phyloP scores from a whole-genome alignment of 2,797 vertebrate species.

The Channallabes apus region DNA sequence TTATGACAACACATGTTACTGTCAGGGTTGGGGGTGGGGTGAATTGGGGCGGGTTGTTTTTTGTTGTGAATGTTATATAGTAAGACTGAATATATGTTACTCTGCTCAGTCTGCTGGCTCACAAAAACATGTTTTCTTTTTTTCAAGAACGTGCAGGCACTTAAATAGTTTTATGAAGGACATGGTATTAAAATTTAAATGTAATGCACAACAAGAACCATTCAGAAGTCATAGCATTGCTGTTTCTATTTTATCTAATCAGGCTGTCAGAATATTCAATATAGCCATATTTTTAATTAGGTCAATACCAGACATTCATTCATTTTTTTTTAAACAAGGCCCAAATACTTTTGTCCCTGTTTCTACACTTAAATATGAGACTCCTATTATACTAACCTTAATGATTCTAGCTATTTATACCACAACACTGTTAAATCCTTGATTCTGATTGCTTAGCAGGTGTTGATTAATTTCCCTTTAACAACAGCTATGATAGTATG shows the following conservation, averaged over 20 bases:
- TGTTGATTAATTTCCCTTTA: not conserved
- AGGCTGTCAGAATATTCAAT: not conserved
- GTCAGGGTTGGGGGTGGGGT: constrained; percentile 42
- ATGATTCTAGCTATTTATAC: not conserved
- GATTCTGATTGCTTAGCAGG: not conserved
- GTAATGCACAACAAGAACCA: not conserved
- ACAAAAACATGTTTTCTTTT: constrained; percentile 45
- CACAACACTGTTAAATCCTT: not conserved
- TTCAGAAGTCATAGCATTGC: not conserved
- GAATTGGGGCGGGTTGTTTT: constrained; percentile 25
- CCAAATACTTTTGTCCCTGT: not conserved
- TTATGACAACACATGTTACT: constrained; percentile 63
- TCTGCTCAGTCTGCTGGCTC: constrained; percentile 70
- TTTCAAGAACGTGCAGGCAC: constrained; percentile 24
- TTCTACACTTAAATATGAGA: not conserved
- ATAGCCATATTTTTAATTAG: not conserved
- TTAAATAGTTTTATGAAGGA: not conserved
- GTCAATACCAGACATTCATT: not conserved
- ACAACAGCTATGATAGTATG: not conserved
- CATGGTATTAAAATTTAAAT: not conserved
- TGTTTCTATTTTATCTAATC: not conserved
- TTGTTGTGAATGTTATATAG: constrained; percentile 78
- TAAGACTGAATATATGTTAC: constrained; percentile 67
- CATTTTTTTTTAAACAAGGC: not conserved
- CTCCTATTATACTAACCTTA: not conserved